Conservation (phyloP, 1,140 invertebrate species). For the Acromyrmex charruanus region DNA sequence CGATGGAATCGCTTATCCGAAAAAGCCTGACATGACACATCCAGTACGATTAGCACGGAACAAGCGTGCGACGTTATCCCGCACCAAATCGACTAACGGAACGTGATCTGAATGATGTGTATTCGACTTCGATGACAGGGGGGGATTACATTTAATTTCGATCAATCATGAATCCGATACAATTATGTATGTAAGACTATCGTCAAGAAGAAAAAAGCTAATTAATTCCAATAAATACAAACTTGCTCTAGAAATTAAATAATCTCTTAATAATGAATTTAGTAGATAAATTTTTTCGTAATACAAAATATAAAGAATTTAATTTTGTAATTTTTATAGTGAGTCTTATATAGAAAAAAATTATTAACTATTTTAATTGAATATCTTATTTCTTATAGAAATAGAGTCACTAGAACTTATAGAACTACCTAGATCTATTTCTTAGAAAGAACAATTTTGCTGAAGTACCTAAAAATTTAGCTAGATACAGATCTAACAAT, state of each 20-base stretch:
- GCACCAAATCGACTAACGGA: slow-evolving; percentile 43
- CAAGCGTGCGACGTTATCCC: slow-evolving; percentile 44
- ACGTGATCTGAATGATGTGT: slow-evolving; percentile 37
- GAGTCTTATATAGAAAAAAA: background rate
- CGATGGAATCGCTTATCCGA: slow-evolving; percentile 61
- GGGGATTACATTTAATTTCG: slow-evolving; percentile 42
- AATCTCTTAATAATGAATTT: background rate
- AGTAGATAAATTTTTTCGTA: background rate
- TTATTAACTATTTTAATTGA: background rate
- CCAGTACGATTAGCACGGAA: slow-evolving; percentile 45
- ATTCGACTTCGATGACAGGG: slow-evolving; percentile 32
- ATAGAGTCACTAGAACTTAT: background rate
- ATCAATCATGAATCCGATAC: slow-evolving; percentile 13
- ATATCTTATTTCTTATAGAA: background rate
- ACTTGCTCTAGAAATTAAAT: background rate
- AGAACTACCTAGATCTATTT: background rate
- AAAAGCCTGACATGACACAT: slow-evolving; percentile 59
- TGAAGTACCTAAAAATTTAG: too few relatives aligned
- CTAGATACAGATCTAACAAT: too few relatives aligned
- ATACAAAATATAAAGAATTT: background rate
- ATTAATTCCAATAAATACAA: background rate
- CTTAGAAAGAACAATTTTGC: background rate
- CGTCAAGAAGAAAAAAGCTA: background rate
- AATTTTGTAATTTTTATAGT: background rate
- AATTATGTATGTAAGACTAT: background rate